phyloP scores from a whole-genome alignment of 2,113 vertebrate species.

The Alexandromys fortis region DNA sequence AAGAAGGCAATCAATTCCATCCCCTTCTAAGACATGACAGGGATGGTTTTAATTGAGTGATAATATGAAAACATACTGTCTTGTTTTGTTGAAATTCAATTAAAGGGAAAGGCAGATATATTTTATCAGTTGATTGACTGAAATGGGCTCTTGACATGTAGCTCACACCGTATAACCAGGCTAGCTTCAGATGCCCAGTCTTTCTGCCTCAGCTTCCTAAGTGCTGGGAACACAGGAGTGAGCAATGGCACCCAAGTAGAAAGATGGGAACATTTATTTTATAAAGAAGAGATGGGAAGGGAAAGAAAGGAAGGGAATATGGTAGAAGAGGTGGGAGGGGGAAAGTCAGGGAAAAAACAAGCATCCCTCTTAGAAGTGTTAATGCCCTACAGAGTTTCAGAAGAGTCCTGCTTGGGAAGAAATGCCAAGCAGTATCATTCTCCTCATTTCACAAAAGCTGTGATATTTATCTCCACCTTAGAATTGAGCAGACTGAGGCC shows the following conservation, averaged over 20 bases:
- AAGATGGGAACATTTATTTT: neutral
- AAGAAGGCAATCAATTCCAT: no score
- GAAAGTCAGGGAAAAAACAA: neutral
- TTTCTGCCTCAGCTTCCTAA: neutral
- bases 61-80: neutral
- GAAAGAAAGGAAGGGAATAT: no score
- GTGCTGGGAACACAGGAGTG: neutral
- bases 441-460: constrained; percentile 16
- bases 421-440: neutral
- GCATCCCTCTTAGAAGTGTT: neutral
- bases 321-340: no score
- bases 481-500: neutral
- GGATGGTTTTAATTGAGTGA: no score
- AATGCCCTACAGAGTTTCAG: neutral
- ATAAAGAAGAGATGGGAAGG: neutral
- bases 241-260: neutral
- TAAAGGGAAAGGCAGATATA: constrained; percentile 11
- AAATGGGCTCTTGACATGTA: neutral
- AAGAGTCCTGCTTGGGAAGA: neutral
- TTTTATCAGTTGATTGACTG: neutral
- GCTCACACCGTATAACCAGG: neutral
- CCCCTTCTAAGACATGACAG: no score
- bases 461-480: constrained; percentile 19
- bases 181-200: neutral
- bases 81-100: neutral